Evolutionary conservation across 1,140 invertebrate genomes (phyloP), one percentile per base, ranked within the genome.

Genomic region (Anoplophora glabripennis): DNA sequence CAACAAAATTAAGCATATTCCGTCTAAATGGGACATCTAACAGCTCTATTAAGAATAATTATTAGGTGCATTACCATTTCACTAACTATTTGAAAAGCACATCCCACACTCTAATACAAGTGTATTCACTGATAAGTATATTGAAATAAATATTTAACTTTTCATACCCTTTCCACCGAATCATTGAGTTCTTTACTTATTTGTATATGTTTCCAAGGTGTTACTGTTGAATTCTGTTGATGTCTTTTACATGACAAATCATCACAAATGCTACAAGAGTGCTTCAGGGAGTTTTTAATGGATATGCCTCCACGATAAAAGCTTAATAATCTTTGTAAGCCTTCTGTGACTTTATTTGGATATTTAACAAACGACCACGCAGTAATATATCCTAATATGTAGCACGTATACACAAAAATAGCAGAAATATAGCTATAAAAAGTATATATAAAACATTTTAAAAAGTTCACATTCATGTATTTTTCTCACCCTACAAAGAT

Each of bases 161-260:
- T 38, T 73, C 77, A 79, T 75, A 89, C 87, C 77, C 88, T 81
- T 80, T 87, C 84, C 64, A 89, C 76, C 37, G 86, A 82, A 65
- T 79, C 71, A 76, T 89, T 86, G 28, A 89, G 76, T 70, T 84
- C 81, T 68, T 83, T 77, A 57, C 81, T 81, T 62, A 89, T 78
- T 48, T 80, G 76, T 8, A 89, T 65, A 60, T 83, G 81, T 42
- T 79, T 82, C 86, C 86, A 89, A 36, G 87, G 87, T 60, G 84
- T 77, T 12, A 75, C 46, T 40, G 63, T 65, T 34, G 77, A 74
- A 28, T 72, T 73, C 4, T 75, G 69, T 61, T 79, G 76, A 73
- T 83, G 81, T 49, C 83, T 76, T 21, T 69, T 71, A 71, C 83
- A 84, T 12, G 65, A 66, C 12, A 61, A 51, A 48, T 68, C 62